Conservation (phyloP, 2,797 vertebrate species). For the Pseudomugil tenellus region DNA sequence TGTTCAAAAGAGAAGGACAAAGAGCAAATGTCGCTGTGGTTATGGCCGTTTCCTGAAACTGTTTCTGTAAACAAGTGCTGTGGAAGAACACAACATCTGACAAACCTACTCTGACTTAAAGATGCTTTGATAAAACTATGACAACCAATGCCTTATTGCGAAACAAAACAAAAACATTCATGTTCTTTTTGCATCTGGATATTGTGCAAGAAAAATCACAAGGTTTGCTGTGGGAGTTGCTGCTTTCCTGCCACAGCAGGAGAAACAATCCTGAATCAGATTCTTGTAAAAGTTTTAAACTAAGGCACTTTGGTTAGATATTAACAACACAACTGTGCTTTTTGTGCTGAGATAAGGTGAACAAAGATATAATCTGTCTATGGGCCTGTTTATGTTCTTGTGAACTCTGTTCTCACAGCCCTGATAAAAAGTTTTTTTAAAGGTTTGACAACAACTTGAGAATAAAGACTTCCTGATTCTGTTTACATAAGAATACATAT, state of each 20-base stretch:
- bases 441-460: slow-evolving; percentile 30
- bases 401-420: slow-evolving; percentile 25
- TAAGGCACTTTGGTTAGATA: slow-evolving; percentile 56
- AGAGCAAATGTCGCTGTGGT: slow-evolving; percentile 8
- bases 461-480: slow-evolving; percentile 37
- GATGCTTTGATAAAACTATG: not conserved
- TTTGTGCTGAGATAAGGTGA: slow-evolving; percentile 51
- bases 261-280: slow-evolving; percentile 38
- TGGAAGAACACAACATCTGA: not conserved
- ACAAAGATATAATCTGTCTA: slow-evolving; percentile 34
- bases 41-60: slow-evolving; percentile 42
- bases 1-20: slow-evolving; percentile 45
- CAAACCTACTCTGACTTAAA: not conserved
- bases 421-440: slow-evolving; percentile 1
- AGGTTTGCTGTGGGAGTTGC: slow-evolving; percentile 14
- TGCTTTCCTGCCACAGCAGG: slow-evolving; percentile 19
- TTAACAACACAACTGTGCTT: slow-evolving; percentile 56
- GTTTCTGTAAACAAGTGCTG: not conserved
- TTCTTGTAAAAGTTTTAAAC: slow-evolving; percentile 60
- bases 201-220: slow-evolving; percentile 32
- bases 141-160: not conserved
- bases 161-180: slow-evolving; percentile 4
- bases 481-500: slow-evolving; percentile 25
- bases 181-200: slow-evolving; percentile 14
- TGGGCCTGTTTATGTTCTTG: slow-evolving; percentile 18